These are phyloP conservation scores for Ganaspis sp. DNA, from an alignment of 1,140 invertebrate genomes.

Conservation along the genomic window DNA sequence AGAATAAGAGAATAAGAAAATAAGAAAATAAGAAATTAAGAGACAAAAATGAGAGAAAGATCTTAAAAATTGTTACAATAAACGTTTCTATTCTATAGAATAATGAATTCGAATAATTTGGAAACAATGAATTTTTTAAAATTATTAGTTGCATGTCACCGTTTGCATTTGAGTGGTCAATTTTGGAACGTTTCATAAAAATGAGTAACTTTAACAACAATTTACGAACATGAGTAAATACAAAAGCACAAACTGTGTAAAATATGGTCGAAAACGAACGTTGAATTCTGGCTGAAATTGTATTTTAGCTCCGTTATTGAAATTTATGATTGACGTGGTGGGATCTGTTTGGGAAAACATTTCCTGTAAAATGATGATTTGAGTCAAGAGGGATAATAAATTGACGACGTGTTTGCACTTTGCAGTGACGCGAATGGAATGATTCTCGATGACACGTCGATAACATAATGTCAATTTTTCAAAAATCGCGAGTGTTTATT, in stretches of 20 bases:
- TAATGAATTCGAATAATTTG: no score
- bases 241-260: background rate
- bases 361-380: slow-evolving; percentile 9
- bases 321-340: slow-evolving; percentile 18
- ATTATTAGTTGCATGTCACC: background rate
- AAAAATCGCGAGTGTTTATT: no score
- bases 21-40: no score
- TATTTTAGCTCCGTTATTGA: background rate
- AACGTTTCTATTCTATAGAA: no score
- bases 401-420: slow-evolving; percentile 4
- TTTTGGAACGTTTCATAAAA: background rate
- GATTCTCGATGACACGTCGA: background rate
- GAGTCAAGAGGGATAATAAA: background rate
- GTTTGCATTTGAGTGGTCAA: background rate
- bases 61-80: no score
- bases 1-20: no score
- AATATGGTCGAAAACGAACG: background rate
- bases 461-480: background rate
- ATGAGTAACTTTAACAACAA: background rate
- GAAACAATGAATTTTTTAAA: no score
- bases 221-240: background rate
- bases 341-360: background rate
- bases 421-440: background rate
- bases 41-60: no score
- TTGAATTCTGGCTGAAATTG: background rate